Evolutionary conservation across 2,888 invertebrate genomes (phyloP).

Genomic region (Eugnorisma glareosa): DNA sequence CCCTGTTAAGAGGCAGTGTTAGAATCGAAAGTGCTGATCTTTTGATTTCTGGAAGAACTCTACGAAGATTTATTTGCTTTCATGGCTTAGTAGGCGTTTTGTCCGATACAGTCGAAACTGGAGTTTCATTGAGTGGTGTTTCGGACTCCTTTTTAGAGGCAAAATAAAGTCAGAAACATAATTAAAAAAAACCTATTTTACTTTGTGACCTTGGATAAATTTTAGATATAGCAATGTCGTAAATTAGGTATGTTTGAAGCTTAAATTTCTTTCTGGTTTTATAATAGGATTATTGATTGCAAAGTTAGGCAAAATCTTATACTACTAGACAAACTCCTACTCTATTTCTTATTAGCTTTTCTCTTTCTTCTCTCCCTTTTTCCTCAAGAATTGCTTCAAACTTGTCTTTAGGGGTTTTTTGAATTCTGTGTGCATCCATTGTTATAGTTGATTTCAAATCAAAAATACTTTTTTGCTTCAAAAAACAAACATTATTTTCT

Average conservation of each 20-base stretch:
- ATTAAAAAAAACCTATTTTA: too few relatives aligned
- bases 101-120: too few relatives aligned
- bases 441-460: not conserved
- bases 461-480: not conserved
- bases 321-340: not conserved
- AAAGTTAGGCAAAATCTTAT: not conserved
- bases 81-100: too few relatives aligned
- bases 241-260: not conserved
- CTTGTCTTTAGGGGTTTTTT: not conserved
- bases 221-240: not conserved
- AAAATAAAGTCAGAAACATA: too few relatives aligned
- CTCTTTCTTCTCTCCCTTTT: too few relatives aligned
- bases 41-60: not conserved
- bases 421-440: not conserved
- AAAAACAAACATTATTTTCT: not conserved
- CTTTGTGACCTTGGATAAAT: too few relatives aligned
- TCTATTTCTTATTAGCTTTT: not conserved
- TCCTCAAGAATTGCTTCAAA: not conserved
- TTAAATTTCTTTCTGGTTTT: not conserved
- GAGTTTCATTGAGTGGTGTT: too few relatives aligned
- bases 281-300: not conserved
- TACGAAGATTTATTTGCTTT: not conserved
- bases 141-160: too few relatives aligned
- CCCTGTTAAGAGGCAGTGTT: conserved; percentile 28
- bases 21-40: not conserved